Base-by-base conservation (phyloP, 2,888 invertebrate species). In the Tholera decimalis region DNA sequence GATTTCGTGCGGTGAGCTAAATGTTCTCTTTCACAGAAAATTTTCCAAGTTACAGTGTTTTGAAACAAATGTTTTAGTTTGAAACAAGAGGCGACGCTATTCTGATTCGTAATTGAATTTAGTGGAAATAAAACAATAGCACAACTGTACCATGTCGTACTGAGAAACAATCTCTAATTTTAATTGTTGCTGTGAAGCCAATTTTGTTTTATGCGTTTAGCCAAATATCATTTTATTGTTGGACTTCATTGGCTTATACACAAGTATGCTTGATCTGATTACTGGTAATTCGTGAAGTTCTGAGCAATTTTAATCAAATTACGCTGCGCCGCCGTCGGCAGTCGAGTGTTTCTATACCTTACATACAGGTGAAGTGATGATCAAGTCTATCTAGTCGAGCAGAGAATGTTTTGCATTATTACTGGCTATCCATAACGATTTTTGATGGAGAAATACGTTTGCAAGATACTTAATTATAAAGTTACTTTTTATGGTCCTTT, bases 71-170 rank as follows among this genome's bases (percentile, higher is more conserved):
- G 70, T 65, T 62, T 60, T 50, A 73, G 65, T 72, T 75, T 50
- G 55, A 46, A 81, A 81, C 79, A 71, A 77, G 56, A 67, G 54
- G 56, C 53, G 53, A 79, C 75, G 49, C 35, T 67, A 79, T 72
- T 46, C 75, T 46, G 70, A 78, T 75, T 80, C 72, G 65, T 80
- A 75, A 80, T 81, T 78, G 72, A 80, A 80, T 78, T 81, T 70
- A 43, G 58, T 64, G 20, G 58, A 73, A 80, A 72, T 62, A 73
- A 75, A 78, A 78, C 75, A 78, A 69, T 65, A 49, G 47, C 35
- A 1, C 4, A 7, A 0, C 35, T n/a, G 33, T 18, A 39, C 54
- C 28, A 24, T 60, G 26, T 46, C n/a, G 13, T 20, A 9, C 30
- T 20, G 53, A 33, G 54, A 53, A 53, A 67, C 54, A 15, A 58